Evolutionary conservation across 2,797 vertebrate species (phyloP).

Genomic region (Pangasius sanitwongsei): DNA sequence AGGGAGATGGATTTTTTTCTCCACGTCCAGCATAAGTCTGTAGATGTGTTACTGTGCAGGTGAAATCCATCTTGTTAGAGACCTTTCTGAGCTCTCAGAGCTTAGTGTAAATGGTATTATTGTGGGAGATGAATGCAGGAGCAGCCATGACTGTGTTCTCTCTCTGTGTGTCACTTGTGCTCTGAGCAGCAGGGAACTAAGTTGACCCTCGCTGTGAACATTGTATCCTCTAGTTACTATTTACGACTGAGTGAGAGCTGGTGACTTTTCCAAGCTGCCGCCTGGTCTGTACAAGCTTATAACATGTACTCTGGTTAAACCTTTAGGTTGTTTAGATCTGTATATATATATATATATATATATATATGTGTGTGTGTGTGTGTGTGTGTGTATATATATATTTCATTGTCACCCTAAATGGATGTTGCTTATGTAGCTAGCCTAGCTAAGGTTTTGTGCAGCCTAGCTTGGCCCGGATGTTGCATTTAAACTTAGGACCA

Average conservation of each 20-base stretch:
- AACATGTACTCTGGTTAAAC: not conserved
- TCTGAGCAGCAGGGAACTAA: slow-evolving; percentile 10
- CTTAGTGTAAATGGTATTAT: slow-evolving; percentile 22
- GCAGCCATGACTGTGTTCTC: slow-evolving; percentile 15
- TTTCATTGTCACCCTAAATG: not conserved
- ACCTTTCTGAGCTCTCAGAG: not conserved
- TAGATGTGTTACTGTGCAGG: slow-evolving; percentile 28
- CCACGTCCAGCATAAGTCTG: not conserved
- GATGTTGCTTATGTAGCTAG: not conserved
- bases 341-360: not conserved
- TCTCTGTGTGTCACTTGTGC: slow-evolving; percentile 27
- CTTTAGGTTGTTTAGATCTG: not conserved
- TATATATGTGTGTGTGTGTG: not conserved
- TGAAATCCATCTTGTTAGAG: not conserved
- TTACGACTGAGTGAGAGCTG: not conserved
- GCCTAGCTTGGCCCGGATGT: not conserved
- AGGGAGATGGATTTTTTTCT: slow-evolving; percentile 37
- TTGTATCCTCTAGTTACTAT: slow-evolving; percentile 16
- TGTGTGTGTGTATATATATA: not conserved
- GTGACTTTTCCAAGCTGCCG: not conserved
- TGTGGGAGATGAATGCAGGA: slow-evolving; percentile 33
- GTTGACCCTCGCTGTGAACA: slow-evolving; percentile 24
- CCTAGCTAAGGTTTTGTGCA: not conserved
- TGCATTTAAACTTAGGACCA: not conserved
- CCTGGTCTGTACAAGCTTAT: not conserved